These are phyloP conservation scores for Drosophila watanabei DNA, from an alignment of 1,140 invertebrate species.

Conservation along the genomic window DNA sequence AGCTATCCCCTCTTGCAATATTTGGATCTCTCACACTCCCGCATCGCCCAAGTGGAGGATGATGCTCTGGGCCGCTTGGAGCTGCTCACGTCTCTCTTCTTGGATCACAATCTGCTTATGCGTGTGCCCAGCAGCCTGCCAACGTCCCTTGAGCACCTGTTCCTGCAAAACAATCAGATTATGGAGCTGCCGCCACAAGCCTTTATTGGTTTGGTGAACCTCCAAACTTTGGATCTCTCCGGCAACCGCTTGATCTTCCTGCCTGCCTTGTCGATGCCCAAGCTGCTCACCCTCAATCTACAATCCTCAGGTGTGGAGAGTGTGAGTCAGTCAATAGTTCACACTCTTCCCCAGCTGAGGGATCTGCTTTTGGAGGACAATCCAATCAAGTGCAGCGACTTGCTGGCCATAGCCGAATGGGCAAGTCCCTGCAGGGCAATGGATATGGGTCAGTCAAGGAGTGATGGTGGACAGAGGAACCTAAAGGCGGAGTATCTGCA, in stretches of 20 bases:
- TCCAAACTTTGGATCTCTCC: conserved; percentile 89
- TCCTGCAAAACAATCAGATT: conserved; percentile 89
- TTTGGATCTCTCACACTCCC: conserved; percentile 93
- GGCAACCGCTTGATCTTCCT: conserved; percentile 79
- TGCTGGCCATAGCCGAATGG: conserved; percentile 83
- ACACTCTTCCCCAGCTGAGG: conserved; percentile 74
- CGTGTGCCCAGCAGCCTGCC: conserved; percentile 90
- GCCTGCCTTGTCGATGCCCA: conserved; percentile 70
- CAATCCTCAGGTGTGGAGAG: conserved; percentile 72
- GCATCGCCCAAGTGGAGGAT: conserved; percentile 92
- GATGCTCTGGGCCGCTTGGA: conserved; percentile 94
- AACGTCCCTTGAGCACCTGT: conserved; percentile 87
- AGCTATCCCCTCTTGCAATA: conserved; percentile 94
- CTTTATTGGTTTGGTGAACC: conserved; percentile 89
- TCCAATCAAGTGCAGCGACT: conserved; percentile 81
- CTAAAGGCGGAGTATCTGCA: conserved; percentile 68
- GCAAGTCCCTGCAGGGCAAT: conserved; percentile 74
- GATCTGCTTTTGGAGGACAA: conserved; percentile 83
- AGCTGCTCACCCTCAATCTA: conserved; percentile 73
- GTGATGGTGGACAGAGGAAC: conserved; percentile 34
- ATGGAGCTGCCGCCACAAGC: conserved; percentile 88
- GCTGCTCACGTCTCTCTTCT: conserved; percentile 91
- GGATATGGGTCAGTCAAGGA: conserved; percentile 50
- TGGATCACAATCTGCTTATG: conserved; percentile 91
- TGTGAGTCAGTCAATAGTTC: conserved; percentile 78